phyloP scores from a whole-genome alignment of 2,797 vertebrate genomes.

The Phalloptychus januarius region DNA sequence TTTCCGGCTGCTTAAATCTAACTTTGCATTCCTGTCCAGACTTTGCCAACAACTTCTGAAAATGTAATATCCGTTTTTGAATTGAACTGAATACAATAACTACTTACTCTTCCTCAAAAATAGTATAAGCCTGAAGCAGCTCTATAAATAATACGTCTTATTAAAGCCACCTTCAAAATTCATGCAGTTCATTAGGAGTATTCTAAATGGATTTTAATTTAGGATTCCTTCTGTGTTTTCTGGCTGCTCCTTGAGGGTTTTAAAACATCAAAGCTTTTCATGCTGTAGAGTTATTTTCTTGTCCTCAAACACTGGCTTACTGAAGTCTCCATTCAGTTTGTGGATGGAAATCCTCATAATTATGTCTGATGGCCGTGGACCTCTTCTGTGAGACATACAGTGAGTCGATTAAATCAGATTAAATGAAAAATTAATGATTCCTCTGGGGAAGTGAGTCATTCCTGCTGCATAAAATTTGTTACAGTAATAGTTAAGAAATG shows the following conservation, averaged over 20 bases:
- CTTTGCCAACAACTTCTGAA: background rate
- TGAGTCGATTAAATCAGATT: slow-evolving; percentile 60
- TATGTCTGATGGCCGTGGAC: slow-evolving; percentile 39
- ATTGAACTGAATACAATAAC: slow-evolving; percentile 22
- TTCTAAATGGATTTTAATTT: slow-evolving; percentile 53
- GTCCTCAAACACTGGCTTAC: slow-evolving; percentile 1
- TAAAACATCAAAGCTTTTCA: slow-evolving; percentile 12
- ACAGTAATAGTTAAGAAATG: slow-evolving; percentile 19
- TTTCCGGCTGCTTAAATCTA: background rate
- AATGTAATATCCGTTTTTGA: slow-evolving; percentile 12
- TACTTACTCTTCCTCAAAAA: slow-evolving; percentile 33
- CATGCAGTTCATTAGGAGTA: slow-evolving; percentile 45
- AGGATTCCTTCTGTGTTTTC: slow-evolving; percentile 19
- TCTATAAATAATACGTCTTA: slow-evolving; percentile 48
- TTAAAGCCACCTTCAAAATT: slow-evolving; percentile 53
- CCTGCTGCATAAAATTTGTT: slow-evolving; percentile 33
- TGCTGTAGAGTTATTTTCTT: background rate
- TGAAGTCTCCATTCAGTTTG: slow-evolving; percentile 12
- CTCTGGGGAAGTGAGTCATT: slow-evolving; percentile 43
- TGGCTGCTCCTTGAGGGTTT: background rate
- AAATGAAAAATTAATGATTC: slow-evolving; percentile 64
- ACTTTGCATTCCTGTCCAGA: background rate
- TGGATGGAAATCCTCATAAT: slow-evolving; percentile 35
- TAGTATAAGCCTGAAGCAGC: slow-evolving; percentile 45
- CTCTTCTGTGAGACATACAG: slow-evolving; percentile 45